Evolutionary conservation across 2,888 invertebrate species (phyloP).

Genomic region (Terebella lapidaria): DNA sequence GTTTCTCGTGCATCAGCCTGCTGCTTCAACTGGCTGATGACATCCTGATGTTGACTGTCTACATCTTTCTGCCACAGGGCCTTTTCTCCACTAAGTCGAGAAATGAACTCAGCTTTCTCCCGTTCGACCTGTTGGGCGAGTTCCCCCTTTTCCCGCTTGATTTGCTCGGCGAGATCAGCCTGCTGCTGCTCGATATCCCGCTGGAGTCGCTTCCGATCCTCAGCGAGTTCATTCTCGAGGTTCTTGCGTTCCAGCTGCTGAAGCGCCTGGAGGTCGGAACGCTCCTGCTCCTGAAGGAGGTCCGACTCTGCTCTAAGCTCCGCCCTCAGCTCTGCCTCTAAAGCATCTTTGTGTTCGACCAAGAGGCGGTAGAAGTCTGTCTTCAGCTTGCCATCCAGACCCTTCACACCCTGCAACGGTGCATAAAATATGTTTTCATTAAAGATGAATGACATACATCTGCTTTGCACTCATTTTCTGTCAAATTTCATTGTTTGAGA

Average conservation of each 20-base stretch:
- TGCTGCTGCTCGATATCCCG: background rate
- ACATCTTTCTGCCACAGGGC: too few species aligned
- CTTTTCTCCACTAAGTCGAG: background rate
- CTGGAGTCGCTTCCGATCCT: background rate
- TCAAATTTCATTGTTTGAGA: too few species aligned
- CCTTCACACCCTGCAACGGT: slow-evolving; percentile 28
- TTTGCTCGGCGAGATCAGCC: background rate
- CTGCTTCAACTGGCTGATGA: too few species aligned
- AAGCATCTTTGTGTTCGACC: slow-evolving; percentile 1
- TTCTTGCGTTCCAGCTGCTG: background rate
- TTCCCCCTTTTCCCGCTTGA: background rate
- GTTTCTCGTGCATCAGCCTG: background rate
- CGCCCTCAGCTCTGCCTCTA: background rate
- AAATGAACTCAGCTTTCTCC: slow-evolving; percentile 1
- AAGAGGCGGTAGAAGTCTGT: slow-evolving; percentile 31
- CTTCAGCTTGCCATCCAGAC: slow-evolving; percentile 30
- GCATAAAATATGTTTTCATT: background rate
- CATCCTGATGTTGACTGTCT: too few species aligned
- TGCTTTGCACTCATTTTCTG: too few species aligned
- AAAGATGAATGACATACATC: background rate
- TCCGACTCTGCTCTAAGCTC: background rate
- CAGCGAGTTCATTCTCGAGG: background rate
- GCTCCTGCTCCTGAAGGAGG: background rate
- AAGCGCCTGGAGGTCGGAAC: background rate
- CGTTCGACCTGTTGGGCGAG: background rate